Percentiles rank a stretch among this genome's conserved stretches.
Conservation (phyloP, 23 tunicate genomes). For the Halocynthia roretzi region DNA sequence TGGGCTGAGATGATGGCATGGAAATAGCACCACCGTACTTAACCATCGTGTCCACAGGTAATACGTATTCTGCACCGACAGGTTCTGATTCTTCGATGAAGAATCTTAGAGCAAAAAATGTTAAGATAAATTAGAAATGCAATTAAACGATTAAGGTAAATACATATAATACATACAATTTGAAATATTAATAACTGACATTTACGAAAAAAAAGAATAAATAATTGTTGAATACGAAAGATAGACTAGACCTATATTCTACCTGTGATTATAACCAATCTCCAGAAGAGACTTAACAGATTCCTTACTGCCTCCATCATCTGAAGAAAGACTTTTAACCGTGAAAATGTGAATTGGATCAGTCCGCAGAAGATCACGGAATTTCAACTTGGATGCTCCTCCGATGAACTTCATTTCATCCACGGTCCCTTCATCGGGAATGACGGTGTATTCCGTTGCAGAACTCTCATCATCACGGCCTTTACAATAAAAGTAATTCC, state of each 20-base stretch:
- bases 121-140: too few species aligned
- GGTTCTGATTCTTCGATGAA: too few species aligned
- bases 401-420: slow-evolving; percentile 15
- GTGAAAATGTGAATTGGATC: slow-evolving; percentile 9
- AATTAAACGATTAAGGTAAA: too few species aligned
- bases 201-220: too few species aligned
- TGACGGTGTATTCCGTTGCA: slow-evolving; percentile 8
- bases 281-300: background rate
- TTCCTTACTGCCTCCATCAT: background rate
- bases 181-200: too few species aligned
- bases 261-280: slow-evolving; percentile 16
- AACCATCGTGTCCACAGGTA: slow-evolving; percentile 5
- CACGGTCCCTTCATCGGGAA: slow-evolving; percentile 6
- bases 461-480: too few species aligned
- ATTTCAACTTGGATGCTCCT: slow-evolving; percentile 5
- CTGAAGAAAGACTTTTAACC: slow-evolving; percentile 3
- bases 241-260: slow-evolving; percentile 18
- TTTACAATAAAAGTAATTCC: too few species aligned
- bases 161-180: too few species aligned
- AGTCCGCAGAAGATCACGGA: background rate
- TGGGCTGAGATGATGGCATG: slow-evolving; percentile 15
- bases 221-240: too few species aligned
- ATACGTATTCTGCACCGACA: background rate
- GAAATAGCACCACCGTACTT: background rate
- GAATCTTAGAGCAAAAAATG: too few species aligned